phyloP scores from a whole-genome alignment of 2,113 vertebrate species.

The Macrotis lagotis region DNA sequence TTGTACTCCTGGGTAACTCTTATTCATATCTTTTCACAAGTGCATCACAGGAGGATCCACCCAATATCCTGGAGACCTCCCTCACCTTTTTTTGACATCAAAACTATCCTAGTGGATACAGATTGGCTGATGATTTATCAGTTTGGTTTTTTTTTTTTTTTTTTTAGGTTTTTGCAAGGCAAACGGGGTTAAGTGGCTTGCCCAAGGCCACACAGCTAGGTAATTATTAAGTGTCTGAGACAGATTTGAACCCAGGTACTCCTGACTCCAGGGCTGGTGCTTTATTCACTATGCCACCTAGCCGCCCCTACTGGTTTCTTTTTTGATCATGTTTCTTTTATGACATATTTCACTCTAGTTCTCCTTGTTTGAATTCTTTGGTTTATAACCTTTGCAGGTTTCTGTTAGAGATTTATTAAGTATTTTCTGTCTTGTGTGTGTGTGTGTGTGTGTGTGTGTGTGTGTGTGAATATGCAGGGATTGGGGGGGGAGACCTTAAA shows the following conservation, averaged over 20 bases:
- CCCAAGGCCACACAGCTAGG: no score
- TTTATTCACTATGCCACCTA: no score
- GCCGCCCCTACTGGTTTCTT: neutral
- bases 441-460: neutral
- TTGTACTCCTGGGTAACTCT: neutral
- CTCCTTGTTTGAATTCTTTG: neutral
- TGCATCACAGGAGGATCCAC: neutral
- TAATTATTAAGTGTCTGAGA: no score
- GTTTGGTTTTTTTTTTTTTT: neutral
- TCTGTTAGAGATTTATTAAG: neutral
- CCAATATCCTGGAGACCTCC: neutral
- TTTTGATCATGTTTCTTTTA: neutral
- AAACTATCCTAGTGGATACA: neutral
- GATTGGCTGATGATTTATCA: neutral
- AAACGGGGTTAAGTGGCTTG: no score
- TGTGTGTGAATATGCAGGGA: neutral
- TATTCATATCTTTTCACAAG: neutral
- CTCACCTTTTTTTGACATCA: neutral
- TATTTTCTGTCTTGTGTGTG: neutral
- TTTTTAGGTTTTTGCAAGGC: no score
- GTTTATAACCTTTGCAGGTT: neutral
- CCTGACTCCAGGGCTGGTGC: no score
- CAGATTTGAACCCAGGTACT: no score
- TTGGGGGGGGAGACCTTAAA: neutral
- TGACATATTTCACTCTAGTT: neutral